A percentile compares a stretch with the other conserved stretches of the same genome.
Evolutionary conservation across 2,888 invertebrate species (phyloP).

Genomic region (Habrosyne pyritoides): DNA sequence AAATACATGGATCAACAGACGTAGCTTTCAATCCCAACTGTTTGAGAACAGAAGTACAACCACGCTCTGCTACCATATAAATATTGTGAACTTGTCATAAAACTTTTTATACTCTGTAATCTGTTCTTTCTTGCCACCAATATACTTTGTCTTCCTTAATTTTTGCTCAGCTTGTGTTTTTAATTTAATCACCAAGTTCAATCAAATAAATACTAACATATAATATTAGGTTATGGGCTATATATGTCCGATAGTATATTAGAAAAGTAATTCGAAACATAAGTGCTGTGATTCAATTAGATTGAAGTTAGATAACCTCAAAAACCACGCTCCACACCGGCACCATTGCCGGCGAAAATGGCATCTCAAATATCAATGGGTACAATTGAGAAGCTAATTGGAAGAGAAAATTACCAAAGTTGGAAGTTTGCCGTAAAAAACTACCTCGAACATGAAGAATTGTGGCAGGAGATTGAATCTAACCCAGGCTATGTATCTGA

Average conservation of each 20-base stretch:
- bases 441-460: constrained; percentile 21
- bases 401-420: constrained; percentile 18
- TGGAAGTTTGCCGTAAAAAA: constrained; percentile 21
- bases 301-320: constrained; percentile 8
- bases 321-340: constrained; percentile 4
- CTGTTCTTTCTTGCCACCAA: too few relatives aligned
- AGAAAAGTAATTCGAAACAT: constrained; percentile 5
- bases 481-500: constrained; percentile 7
- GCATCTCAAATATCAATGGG: constrained; percentile 8
- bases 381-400: constrained; percentile 11
- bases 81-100: too few relatives aligned
- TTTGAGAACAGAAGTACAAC: constrained; percentile 11
- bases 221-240: neutral
- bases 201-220: too few relatives aligned
- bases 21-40: constrained; percentile 17
- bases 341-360: neutral
- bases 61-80: too few relatives aligned
- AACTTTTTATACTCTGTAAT: too few relatives aligned
- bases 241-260: constrained; percentile 6
- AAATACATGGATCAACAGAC: constrained; percentile 23
- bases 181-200: too few relatives aligned
- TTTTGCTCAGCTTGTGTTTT: too few relatives aligned
- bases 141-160: too few relatives aligned
- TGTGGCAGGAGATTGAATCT: constrained; percentile 16
- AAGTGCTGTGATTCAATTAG: constrained; percentile 7